A percentile compares a stretch with the other conserved stretches of the same genome.
phyloP scores from a whole-genome alignment of 2,113 vertebrate species.

The Pachypanchax playfairii region DNA sequence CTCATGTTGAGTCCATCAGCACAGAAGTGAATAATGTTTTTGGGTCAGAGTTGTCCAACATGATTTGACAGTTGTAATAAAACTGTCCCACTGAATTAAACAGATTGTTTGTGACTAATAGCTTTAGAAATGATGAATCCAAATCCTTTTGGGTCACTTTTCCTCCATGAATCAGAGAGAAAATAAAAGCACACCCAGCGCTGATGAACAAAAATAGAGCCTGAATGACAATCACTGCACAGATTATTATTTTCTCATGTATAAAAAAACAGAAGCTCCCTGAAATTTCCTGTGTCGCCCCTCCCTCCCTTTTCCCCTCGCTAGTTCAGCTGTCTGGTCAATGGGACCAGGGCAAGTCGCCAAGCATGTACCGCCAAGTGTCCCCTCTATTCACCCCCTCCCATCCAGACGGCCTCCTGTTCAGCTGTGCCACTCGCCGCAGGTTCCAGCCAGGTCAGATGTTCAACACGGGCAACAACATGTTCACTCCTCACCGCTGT shows the following conservation, averaged over 20 bases:
- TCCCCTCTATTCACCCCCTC: constrained; percentile 31
- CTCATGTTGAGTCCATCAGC: constrained; percentile 2
- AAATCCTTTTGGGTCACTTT: neutral
- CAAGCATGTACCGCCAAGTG: constrained; percentile 84
- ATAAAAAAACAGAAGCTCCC: constrained; percentile 32
- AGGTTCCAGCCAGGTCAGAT: constrained; percentile 78
- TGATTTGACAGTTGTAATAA: neutral
- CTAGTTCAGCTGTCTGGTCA: constrained; percentile 95
- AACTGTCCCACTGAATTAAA: too few relatives aligned
- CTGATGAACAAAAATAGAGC: constrained; percentile 13
- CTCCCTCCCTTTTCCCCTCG: constrained; percentile 62
- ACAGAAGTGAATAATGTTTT: neutral
- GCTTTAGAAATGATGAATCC: neutral
- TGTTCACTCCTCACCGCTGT: constrained; percentile 72
- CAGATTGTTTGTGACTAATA: too few relatives aligned
- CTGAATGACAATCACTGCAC: constrained; percentile 3
- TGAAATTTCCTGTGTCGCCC: constrained; percentile 39
- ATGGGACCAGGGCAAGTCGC: constrained; percentile 91
- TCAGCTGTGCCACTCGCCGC: constrained; percentile 71
- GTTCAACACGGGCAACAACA: constrained; percentile 74
- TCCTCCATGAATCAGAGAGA: neutral
- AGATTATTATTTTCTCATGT: constrained; percentile 38
- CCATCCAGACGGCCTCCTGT: constrained; percentile 73
- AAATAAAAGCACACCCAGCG: too few relatives aligned
- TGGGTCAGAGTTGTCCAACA: neutral